phyloP scores from a whole-genome alignment of 2,888 invertebrate genomes.

The Dryocosmus kuriphilus region DNA sequence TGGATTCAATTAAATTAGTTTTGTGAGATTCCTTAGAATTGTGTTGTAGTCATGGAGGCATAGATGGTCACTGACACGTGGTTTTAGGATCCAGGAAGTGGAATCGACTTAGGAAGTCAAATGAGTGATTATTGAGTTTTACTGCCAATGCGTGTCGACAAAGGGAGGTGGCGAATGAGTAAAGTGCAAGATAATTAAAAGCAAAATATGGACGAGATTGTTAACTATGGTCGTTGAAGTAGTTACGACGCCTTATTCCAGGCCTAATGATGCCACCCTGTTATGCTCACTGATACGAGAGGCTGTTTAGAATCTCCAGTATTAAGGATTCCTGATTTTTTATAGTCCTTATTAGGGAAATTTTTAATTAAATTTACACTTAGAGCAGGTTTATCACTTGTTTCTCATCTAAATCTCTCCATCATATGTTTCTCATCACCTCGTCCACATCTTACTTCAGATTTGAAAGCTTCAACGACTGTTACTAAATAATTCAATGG shows the following conservation, averaged over 20 bases:
- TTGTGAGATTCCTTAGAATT: neutral
- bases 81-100: slow-evolving; percentile 45
- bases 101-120: slow-evolving; percentile 48
- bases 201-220: slow-evolving; percentile 41
- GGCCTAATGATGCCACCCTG: slow-evolving; percentile 37
- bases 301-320: neutral
- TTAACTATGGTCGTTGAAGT: slow-evolving; percentile 42
- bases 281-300: neutral
- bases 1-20: slow-evolving; percentile 8
- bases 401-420: neutral
- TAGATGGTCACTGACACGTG: neutral
- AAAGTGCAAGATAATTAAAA: slow-evolving; percentile 48
- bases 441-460: neutral
- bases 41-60: slow-evolving; percentile 5
- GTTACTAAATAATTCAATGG: slow-evolving; percentile 43
- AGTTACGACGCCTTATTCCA: slow-evolving; percentile 35
- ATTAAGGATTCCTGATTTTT: slow-evolving; percentile 10
- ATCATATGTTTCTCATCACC: slow-evolving; percentile 6
- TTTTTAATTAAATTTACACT: neutral
- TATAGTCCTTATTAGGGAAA: neutral
- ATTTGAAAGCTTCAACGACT: neutral
- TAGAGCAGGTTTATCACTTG: neutral
- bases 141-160: slow-evolving; percentile 48
- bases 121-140: slow-evolving; percentile 52
- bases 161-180: slow-evolving; percentile 43